Conservation (phyloP, 2,888 invertebrate genomes). For the Nasonia oneida region DNA sequence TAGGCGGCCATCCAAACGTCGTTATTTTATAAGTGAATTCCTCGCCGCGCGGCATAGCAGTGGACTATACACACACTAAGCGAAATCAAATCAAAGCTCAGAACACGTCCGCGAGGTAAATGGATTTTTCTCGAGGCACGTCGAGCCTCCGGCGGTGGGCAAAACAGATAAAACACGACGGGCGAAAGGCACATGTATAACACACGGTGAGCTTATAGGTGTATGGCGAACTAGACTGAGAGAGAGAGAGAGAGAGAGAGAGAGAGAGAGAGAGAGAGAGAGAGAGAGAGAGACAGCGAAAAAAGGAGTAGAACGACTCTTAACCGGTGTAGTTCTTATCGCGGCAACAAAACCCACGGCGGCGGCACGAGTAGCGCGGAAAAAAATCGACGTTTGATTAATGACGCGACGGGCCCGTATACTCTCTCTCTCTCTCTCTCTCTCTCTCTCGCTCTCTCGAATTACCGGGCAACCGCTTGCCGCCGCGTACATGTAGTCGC, state of each 20-base stretch:
- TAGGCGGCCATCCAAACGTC: conserved; percentile 22
- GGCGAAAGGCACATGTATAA: conserved; percentile 10
- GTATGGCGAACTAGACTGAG: neutral
- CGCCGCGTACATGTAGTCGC: conserved; percentile 19
- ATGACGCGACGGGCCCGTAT: conserved; percentile 43
- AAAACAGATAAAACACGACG: conserved; percentile 57
- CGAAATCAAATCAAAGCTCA: conserved; percentile 51
- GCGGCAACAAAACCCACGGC: conserved; percentile 55
- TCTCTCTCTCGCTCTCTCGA: conserved; percentile 46
- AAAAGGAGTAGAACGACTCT: conserved; percentile 35
- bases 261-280: conserved; percentile 32
- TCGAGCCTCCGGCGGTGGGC: conserved; percentile 37
- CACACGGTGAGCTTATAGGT: neutral
- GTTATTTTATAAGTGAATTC: conserved; percentile 45
- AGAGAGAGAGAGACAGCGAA: neutral
- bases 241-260: conserved; percentile 12
- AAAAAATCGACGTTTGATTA: conserved; percentile 60
- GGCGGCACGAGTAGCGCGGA: neutral
- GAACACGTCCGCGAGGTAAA: conserved; percentile 54
- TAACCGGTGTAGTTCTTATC: conserved; percentile 61
- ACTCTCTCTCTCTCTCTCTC: conserved; percentile 22
- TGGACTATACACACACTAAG: neutral
- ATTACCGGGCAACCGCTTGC: conserved; percentile 32
- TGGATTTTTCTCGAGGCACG: conserved; percentile 54
- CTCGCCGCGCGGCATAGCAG: neutral